phyloP scores from a whole-genome alignment of 64 coral and sea anemone genomes.

The Montipora cactus region DNA sequence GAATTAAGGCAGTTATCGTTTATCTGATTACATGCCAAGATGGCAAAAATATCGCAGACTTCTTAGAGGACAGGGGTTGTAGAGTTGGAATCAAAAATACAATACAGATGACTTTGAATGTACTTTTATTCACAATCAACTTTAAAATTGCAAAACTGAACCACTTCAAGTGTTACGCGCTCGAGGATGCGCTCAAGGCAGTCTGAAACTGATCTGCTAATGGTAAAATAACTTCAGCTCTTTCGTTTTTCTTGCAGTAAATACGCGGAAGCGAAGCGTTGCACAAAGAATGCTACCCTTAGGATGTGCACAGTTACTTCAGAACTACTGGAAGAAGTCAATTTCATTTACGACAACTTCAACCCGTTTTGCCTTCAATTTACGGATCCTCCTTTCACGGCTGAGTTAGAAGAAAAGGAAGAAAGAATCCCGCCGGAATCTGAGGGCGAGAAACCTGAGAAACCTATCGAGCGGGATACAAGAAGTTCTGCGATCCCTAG shows the following conservation, averaged over 20 bases:
- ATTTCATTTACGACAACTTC: conserved; percentile 11
- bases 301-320: background rate
- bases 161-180: too few relatives aligned
- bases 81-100: too few relatives aligned
- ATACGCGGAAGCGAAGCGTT: background rate
- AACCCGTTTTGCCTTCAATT: background rate
- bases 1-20: too few relatives aligned
- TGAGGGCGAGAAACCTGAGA: background rate
- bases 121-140: too few relatives aligned
- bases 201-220: too few relatives aligned
- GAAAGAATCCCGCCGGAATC: background rate
- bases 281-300: conserved; percentile 1
- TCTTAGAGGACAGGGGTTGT: too few relatives aligned
- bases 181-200: too few relatives aligned
- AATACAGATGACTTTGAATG: too few relatives aligned
- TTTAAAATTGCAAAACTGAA: too few relatives aligned
- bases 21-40: too few relatives aligned
- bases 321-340: background rate
- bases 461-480: background rate
- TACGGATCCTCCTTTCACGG: background rate
- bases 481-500: background rate
- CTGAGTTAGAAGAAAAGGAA: too few relatives aligned
- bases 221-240: background rate
- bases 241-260: background rate
- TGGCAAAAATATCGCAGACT: too few relatives aligned